Evolutionary conservation across 2,113 vertebrate genomes (phyloP), one percentile per base, ranked within the genome.

Genomic region (Cyanoliseus patagonus): DNA sequence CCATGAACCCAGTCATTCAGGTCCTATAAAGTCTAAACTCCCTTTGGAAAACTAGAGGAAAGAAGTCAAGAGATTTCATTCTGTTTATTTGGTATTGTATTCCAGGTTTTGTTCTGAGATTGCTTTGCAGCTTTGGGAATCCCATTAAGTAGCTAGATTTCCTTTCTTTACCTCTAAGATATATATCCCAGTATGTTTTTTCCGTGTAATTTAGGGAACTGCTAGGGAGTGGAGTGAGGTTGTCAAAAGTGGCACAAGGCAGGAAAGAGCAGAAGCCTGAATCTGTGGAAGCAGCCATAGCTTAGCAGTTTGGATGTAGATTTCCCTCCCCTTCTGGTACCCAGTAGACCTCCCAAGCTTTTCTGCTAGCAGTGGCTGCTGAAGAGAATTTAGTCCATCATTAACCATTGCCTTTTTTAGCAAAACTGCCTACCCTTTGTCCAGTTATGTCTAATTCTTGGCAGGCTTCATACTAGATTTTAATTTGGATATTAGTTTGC

Each of bases 391-490:
- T 91, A 28, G 77, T 90, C 81, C 52, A 39, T 91, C 66, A 87
- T 93, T 93, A 96, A 92, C 66, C 69, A n/a, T 84, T 96, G 86
- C 94, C 95, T 94, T 96, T 96, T 96, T 95, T 94, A 91, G 95
- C 83, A 95, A 94, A 97, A 90, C 63, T 87, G 28, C 75, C 44
- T 84, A 64, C 42, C 69, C 86, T 94, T 81, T 92, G 92, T 92
- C 95, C 96, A 97, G 96, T 80, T 93, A 70, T 94, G 90, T 92
- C 94, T 93, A 91, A 94, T 86, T 86, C 95, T 95, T 96, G 96
- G 90, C 91, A 95, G 74, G 81, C 66, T 91, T 89, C 53, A 59
- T 86, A 53, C 74, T 68, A 44, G 52, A 80, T 94, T 92, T 95
- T 84, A 92, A 94, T 86, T 96, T 90, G 91, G 86, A 46, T 95